These are phyloP conservation scores for Falco rusticolus DNA, from an alignment of 2,797 vertebrate species.

Conservation along the genomic window DNA sequence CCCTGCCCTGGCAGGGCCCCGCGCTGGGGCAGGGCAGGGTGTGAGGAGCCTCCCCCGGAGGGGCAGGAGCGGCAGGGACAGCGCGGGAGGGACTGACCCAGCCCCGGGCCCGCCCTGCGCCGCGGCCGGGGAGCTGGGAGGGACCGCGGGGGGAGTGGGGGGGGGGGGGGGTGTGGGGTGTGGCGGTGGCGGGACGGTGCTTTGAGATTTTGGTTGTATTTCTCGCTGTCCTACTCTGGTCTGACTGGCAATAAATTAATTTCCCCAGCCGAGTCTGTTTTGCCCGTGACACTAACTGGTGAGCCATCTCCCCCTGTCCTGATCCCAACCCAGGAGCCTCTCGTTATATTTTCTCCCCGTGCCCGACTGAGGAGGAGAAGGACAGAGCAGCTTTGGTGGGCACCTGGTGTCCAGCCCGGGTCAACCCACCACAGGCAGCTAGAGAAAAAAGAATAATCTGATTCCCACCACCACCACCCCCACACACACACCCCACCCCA, in stretches of 20 bases:
- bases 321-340: fast-evolving
- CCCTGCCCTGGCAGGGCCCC: neutral
- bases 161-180: no score
- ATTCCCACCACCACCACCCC: no score
- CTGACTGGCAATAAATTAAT: neutral
- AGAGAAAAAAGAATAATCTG: neutral
- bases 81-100: no score
- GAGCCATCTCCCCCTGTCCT: neutral
- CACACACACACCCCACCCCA: no score
- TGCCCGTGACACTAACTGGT: no score
- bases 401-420: neutral
- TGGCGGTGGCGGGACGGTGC: no score
- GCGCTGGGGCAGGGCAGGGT: no score
- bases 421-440: neutral
- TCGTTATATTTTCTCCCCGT: neutral
- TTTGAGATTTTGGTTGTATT: neutral
- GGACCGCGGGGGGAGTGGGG: no score
- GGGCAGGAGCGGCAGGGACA: no score
- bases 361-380: neutral
- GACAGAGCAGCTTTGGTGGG: neutral
- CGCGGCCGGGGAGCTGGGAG: fast-evolving
- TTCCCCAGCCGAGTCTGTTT: neutral
- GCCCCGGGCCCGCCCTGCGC: no score
- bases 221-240: neutral
- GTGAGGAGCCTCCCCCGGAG: no score